Evolutionary conservation across 1,140 invertebrate species (phyloP).

Genomic region (Varroa destructor): DNA sequence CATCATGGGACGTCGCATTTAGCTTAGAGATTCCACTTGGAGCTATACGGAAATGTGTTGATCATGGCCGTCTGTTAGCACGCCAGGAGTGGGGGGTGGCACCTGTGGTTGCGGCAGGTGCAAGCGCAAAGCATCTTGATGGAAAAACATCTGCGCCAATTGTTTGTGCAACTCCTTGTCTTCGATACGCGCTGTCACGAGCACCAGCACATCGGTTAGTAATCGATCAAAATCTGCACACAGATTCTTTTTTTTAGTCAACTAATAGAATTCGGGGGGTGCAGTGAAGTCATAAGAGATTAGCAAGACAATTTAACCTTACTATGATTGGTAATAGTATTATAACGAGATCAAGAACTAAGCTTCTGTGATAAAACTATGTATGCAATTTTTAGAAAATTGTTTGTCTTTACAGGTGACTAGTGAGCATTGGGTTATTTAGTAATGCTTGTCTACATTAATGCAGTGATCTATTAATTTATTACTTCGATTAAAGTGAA

Average conservation of each 20-base stretch:
- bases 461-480: too few species aligned
- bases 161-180: not conserved
- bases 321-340: not conserved
- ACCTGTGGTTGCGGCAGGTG: not conserved
- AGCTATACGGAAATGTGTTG: conserved; percentile 13
- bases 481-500: too few species aligned
- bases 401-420: too few species aligned
- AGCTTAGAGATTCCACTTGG: conserved; percentile 15
- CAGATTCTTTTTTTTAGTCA: not conserved
- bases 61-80: conserved; percentile 1
- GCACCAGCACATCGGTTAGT: not conserved
- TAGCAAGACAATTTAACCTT: not conserved
- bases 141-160: conserved; percentile 11
- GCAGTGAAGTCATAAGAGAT: not conserved
- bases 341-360: too few species aligned
- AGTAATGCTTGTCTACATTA: too few species aligned
- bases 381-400: too few species aligned
- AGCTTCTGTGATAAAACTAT: too few species aligned
- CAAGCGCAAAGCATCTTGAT: not conserved
- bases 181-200: conserved; percentile 1
- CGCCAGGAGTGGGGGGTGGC: not conserved
- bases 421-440: too few species aligned
- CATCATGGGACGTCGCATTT: conserved; percentile 9
- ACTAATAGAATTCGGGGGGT: not conserved
- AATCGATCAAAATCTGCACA: not conserved